A percentile compares a stretch with the other conserved stretches of the same genome.
Evolutionary conservation across 2,797 vertebrate genomes (phyloP).

Genomic region (Picus viridis): DNA sequence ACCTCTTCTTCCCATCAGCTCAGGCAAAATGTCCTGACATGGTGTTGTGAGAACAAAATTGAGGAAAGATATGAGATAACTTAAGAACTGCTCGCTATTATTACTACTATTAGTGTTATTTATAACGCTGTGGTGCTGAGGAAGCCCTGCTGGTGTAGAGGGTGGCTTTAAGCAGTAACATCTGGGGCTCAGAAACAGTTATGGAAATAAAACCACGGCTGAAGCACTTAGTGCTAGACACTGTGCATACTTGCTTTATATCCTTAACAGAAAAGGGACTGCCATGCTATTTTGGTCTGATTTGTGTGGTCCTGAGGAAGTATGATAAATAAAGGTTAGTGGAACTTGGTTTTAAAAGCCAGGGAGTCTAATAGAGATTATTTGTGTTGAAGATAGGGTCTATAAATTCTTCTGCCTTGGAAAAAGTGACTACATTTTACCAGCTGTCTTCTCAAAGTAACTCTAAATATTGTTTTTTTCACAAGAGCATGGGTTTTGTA

Average conservation of each 20-base stretch:
- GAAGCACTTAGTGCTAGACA: background rate
- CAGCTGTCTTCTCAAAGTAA: background rate
- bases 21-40: background rate
- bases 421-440: constrained; percentile 9
- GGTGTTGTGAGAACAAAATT: background rate
- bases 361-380: background rate
- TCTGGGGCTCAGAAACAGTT: background rate
- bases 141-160: background rate
- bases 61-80: background rate
- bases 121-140: background rate
- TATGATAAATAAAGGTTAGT: background rate
- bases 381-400: background rate
- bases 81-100: background rate
- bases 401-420: background rate
- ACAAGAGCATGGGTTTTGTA: background rate
- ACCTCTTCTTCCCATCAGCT: background rate
- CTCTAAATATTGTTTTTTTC: background rate
- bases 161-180: background rate
- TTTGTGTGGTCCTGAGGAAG: background rate
- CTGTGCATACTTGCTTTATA: background rate
- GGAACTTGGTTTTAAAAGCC: background rate
- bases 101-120: background rate
- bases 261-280: background rate
- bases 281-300: background rate
- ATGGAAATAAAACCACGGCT: background rate